Percentiles rank a stretch among this genome's conserved stretches.
phyloP scores from a whole-genome alignment of 2,888 invertebrate species.

The Drosophila conformis region DNA sequence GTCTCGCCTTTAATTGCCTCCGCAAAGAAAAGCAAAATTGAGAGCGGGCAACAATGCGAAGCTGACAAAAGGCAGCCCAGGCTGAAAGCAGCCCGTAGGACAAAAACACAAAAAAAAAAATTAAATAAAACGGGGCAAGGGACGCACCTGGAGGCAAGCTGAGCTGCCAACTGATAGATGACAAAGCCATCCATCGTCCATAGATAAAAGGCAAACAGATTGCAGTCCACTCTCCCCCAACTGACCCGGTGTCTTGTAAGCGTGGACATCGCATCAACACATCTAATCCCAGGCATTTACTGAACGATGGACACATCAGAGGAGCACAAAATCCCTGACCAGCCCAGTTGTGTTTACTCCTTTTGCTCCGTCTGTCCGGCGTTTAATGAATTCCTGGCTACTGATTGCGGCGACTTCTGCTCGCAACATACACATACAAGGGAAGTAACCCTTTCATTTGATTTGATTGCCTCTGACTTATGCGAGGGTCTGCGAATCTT shows the following conservation, averaged over 20 bases:
- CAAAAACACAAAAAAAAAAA: not conserved
- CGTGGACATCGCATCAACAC: slow-evolving; percentile 46
- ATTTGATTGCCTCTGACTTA: not conserved
- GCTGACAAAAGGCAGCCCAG: slow-evolving; percentile 15
- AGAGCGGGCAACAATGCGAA: slow-evolving; percentile 21
- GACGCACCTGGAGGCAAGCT: slow-evolving; percentile 15
- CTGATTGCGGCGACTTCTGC: slow-evolving; percentile 29
- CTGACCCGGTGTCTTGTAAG: not conserved
- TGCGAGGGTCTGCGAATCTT: not conserved
- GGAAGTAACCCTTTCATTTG: not conserved
- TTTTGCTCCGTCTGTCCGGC: not conserved
- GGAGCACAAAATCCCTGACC: slow-evolving; percentile 21
- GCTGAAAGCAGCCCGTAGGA: slow-evolving; percentile 28
- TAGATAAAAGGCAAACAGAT: slow-evolving; percentile 19
- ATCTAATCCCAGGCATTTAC: slow-evolving; percentile 67
- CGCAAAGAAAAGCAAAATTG: not conserved
- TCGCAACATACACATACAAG: not conserved
- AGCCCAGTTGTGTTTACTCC: slow-evolving; percentile 3
- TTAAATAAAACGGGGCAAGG: not conserved
- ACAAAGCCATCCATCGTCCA: slow-evolving; percentile 24
- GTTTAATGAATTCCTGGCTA: slow-evolving; percentile 1
- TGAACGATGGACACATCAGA: slow-evolving; percentile 61
- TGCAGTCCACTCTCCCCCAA: not conserved
- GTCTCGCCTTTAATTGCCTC: slow-evolving; percentile 40
- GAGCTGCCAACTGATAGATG: slow-evolving; percentile 41